Percentiles rank a stretch among this genome's conserved stretches.
Conservation (phyloP, 2,888 invertebrate genomes). For the Eristalis tenax region DNA sequence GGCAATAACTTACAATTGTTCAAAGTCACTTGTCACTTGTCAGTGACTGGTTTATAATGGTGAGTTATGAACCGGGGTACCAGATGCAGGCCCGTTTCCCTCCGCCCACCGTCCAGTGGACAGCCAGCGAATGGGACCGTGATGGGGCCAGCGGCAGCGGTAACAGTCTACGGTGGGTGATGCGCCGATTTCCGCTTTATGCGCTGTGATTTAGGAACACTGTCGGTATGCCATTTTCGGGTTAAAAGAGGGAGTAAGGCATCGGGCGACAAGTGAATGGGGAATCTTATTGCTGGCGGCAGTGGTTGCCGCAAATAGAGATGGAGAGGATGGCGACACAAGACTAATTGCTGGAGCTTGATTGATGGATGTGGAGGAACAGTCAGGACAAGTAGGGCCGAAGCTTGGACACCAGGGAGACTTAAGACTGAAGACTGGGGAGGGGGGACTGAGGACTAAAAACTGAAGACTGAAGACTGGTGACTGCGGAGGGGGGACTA, state of each 20-base stretch:
- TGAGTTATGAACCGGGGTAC: slow-evolving; percentile 66
- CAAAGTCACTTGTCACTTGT: slow-evolving; percentile 71
- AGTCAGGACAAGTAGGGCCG: not conserved
- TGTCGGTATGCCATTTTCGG: slow-evolving; percentile 17
- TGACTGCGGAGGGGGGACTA: too few species aligned
- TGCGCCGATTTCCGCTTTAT: not conserved
- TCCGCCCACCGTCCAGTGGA: not conserved
- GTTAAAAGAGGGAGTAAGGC: not conserved
- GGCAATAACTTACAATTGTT: slow-evolving; percentile 70
- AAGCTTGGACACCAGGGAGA: not conserved
- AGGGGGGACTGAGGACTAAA: too few species aligned
- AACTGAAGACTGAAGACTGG: too few species aligned
- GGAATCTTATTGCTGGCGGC: not conserved
- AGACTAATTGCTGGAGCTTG: not conserved
- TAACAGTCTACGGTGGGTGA: not conserved
- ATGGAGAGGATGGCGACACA: not conserved
- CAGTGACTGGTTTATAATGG: slow-evolving; percentile 70
- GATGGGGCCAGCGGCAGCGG: not conserved
- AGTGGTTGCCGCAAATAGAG: not conserved
- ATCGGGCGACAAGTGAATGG: not conserved
- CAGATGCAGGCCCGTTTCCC: slow-evolving; percentile 36
- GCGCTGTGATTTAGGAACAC: slow-evolving; percentile 31
- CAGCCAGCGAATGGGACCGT: not conserved
- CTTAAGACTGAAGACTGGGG: too few species aligned
- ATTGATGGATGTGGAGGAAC: not conserved